Conservation (phyloP, 1,140 invertebrate species). For the Drosophila sechellia region DNA sequence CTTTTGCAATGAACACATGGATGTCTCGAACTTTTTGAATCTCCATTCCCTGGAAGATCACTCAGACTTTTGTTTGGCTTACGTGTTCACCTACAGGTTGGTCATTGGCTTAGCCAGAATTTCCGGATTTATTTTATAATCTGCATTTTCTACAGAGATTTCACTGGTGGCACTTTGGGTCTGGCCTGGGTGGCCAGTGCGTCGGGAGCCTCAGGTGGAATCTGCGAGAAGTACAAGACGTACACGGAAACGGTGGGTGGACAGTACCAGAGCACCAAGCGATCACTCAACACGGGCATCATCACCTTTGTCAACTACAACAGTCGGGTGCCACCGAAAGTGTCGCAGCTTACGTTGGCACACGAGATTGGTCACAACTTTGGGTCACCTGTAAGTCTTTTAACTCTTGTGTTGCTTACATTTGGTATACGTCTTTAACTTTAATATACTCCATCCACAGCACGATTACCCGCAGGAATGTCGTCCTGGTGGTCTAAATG, state of each 20-base stretch:
- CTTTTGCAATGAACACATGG: constrained; percentile 98
- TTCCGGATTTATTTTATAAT: not conserved
- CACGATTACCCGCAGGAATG: constrained; percentile 98
- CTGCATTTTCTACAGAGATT: constrained; percentile 88
- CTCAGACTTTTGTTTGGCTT: constrained; percentile 98
- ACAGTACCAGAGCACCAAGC: constrained; percentile 95
- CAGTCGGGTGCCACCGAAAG: constrained; percentile 97
- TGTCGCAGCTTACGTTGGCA: constrained; percentile 98
- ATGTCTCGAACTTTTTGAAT: constrained; percentile 99
- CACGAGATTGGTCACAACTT: constrained; percentile 99
- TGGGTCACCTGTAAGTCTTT: constrained; percentile 94
- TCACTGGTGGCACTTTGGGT: constrained; percentile 96
- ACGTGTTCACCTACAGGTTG: constrained; percentile 97
- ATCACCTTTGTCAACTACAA: constrained; percentile 99
- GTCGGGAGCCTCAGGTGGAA: constrained; percentile 97
- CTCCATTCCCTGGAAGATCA: constrained; percentile 98
- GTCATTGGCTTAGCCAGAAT: not conserved
- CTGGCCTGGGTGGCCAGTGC: constrained; percentile 99
- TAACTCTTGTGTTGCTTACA: too few species aligned
- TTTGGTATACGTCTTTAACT: not conserved
- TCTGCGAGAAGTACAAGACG: constrained; percentile 99
- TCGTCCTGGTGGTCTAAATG: constrained; percentile 93
- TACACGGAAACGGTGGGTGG: constrained; percentile 98
- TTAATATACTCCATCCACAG: constrained; percentile 84
- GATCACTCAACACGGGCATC: constrained; percentile 99